These are phyloP conservation scores for Candidula unifasciata DNA, from an alignment of 2,888 invertebrate species.

Conservation along the genomic window DNA sequence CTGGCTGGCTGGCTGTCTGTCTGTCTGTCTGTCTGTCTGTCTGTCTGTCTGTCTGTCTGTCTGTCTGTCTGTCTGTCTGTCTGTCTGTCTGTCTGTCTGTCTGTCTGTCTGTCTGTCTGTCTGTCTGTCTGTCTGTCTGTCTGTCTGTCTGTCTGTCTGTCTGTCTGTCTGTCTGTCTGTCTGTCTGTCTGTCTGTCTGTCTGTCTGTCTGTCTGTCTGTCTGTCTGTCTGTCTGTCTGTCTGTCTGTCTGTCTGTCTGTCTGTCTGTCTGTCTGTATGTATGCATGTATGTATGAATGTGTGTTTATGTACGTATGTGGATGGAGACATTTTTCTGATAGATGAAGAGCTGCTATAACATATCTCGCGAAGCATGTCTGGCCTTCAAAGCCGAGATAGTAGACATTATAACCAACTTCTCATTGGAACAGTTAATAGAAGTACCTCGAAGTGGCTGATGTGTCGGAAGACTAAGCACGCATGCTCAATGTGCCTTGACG, in stretches of 20 bases:
- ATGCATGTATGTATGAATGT: not conserved
- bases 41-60: too few relatives aligned
- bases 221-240: not conserved
- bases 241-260: not conserved
- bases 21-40: too few relatives aligned
- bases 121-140: not conserved
- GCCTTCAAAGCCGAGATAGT: too few relatives aligned
- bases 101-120: not conserved
- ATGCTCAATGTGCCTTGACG: too few relatives aligned
- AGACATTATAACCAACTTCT: too few relatives aligned
- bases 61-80: not conserved
- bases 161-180: conserved; percentile 1
- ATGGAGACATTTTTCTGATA: not conserved
- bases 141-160: not conserved
- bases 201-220: not conserved
- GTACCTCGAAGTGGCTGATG: too few relatives aligned
- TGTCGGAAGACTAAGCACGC: too few relatives aligned
- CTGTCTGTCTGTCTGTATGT: not conserved
- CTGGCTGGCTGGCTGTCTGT: too few relatives aligned
- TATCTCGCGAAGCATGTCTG: too few relatives aligned
- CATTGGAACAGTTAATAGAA: too few relatives aligned
- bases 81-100: not conserved
- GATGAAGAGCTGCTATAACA: too few relatives aligned
- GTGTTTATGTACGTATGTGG: not conserved
- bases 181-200: not conserved